Conservation (phyloP, 2,113 vertebrate species). For the Gulo gulo region DNA sequence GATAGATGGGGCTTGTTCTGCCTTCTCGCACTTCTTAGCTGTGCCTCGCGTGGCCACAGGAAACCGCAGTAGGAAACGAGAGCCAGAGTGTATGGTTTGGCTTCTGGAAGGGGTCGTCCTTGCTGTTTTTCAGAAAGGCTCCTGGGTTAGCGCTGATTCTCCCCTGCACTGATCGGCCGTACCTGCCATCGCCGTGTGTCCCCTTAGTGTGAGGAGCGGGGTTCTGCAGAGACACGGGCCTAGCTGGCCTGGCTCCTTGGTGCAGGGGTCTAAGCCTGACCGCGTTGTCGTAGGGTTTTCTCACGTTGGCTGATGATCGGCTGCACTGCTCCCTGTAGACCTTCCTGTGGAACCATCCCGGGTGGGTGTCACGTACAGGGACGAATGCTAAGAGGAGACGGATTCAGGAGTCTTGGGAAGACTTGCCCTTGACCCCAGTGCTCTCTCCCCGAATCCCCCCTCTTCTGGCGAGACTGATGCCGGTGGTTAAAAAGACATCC, state of each 20-base stretch:
- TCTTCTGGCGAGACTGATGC: neutral
- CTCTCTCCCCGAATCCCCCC: fast-evolving
- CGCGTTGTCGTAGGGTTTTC: neutral
- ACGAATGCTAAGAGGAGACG: fast-evolving
- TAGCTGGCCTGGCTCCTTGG: neutral
- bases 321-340: neutral
- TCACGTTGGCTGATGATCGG: neutral
- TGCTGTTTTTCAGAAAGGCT: neutral
- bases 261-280: neutral
- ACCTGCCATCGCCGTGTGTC: fast-evolving
- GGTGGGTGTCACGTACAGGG: fast-evolving
- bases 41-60: neutral
- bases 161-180: fast-evolving
- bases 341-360: neutral
- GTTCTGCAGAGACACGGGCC: too few species aligned
- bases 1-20: neutral
- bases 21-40: neutral
- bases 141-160: neutral
- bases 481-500: fast-evolving
- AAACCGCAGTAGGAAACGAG: neutral
- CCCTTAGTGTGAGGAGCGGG: fast-evolving
- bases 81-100: neutral
- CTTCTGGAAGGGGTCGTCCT: neutral
- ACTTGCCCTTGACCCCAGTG: neutral
- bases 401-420: neutral